phyloP scores from a whole-genome alignment of 1,140 invertebrate species.

The Manduca sexta region DNA sequence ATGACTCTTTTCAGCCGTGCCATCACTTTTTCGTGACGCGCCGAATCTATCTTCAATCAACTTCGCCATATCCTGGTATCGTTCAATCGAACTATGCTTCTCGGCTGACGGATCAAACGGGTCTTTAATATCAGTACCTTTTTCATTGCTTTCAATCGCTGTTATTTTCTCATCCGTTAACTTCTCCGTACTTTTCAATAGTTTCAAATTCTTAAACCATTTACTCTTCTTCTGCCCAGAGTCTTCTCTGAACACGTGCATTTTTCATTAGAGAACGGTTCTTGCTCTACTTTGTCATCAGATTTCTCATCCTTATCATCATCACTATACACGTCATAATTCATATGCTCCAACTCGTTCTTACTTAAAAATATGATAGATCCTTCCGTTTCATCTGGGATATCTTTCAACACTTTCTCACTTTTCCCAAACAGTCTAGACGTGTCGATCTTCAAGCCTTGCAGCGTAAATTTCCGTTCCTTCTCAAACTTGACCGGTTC shows the following conservation, averaged over 20 bases:
- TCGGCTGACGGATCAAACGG: conserved; percentile 68
- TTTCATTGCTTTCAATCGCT: conserved; percentile 57
- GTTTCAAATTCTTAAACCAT: conserved; percentile 75
- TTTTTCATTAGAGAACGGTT: conserved; percentile 68
- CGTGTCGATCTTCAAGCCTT: conserved; percentile 69
- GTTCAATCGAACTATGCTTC: conserved; percentile 73
- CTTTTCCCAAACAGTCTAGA: conserved; percentile 69
- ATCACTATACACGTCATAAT: conserved; percentile 70
- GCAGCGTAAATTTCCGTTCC: conserved; percentile 70
- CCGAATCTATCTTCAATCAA: conserved; percentile 75
- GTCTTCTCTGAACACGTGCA: conserved; percentile 74
- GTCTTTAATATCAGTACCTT: conserved; percentile 62
- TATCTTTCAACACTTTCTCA: conserved; percentile 73
- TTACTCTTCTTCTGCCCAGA: conserved; percentile 73
- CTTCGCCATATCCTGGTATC: conserved; percentile 77
- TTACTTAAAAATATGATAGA: conserved; percentile 78
- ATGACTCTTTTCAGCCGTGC: conserved; percentile 67
- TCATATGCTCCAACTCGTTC: conserved; percentile 75
- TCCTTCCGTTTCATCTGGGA: conserved; percentile 76
- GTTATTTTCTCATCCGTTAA: conserved; percentile 60
- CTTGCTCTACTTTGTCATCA: conserved; percentile 53
- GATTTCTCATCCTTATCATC: conserved; percentile 66
- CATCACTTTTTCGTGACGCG: conserved; percentile 60
- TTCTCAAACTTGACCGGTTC: conserved; percentile 72
- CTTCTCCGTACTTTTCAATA: conserved; percentile 61